Percentiles rank a stretch among this genome's conserved stretches.
phyloP scores from a whole-genome alignment of 1,140 invertebrate species.

The Neomicropteryx cornuta region DNA sequence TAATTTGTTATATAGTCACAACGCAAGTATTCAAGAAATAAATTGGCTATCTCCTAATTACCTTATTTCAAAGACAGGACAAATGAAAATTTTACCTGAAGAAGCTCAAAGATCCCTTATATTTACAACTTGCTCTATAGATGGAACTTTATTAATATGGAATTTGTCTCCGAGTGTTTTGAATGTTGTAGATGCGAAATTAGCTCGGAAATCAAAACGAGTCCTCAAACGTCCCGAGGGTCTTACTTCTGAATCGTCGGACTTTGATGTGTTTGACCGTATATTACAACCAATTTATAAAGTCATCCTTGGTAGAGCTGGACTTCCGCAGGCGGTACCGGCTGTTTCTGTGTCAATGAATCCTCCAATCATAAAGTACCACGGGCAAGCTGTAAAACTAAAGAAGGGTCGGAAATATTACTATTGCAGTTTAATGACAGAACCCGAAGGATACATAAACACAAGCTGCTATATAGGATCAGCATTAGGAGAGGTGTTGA shows the following conservation, averaged over 20 bases:
- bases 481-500: slow-evolving; percentile 38
- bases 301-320: slow-evolving; percentile 32
- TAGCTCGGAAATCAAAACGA: slow-evolving; percentile 35
- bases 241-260: slow-evolving; percentile 43
- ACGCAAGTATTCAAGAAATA: slow-evolving; percentile 47
- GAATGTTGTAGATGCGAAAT: slow-evolving; percentile 30
- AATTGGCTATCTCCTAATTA: slow-evolving; percentile 52
- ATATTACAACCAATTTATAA: slow-evolving; percentile 48
- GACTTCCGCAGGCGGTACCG: slow-evolving; percentile 26
- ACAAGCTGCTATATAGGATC: slow-evolving; percentile 28
- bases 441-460: slow-evolving; percentile 28
- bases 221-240: slow-evolving; percentile 38
- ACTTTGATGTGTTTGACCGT: slow-evolving; percentile 42
- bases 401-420: slow-evolving; percentile 37
- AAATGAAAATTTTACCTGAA: slow-evolving; percentile 28
- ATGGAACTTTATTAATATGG: slow-evolving; percentile 60
- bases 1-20: slow-evolving; percentile 47
- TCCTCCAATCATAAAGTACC: slow-evolving; percentile 22
- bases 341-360: slow-evolving; percentile 31
- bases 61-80: slow-evolving; percentile 46
- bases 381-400: slow-evolving; percentile 22
- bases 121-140: slow-evolving; percentile 51
- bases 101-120: slow-evolving; percentile 40
- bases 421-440: slow-evolving; percentile 22
- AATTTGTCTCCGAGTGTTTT: slow-evolving; percentile 42